phyloP scores from a whole-genome alignment of 2,888 invertebrate species.

The Mythimna vitellina region DNA sequence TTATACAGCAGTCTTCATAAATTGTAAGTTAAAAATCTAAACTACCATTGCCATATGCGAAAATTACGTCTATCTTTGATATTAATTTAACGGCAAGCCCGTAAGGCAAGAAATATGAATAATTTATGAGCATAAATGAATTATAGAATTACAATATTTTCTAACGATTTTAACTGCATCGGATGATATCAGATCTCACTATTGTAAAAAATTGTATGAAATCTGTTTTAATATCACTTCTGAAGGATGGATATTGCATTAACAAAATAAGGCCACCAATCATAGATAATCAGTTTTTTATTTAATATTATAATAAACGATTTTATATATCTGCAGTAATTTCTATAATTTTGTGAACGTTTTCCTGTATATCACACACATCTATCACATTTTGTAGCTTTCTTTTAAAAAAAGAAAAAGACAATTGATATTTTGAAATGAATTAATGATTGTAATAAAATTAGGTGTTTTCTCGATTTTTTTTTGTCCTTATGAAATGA shows the following conservation, averaged over 20 bases:
- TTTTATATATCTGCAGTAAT: slow-evolving; percentile 34
- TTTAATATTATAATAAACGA: slow-evolving; percentile 17
- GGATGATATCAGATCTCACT: slow-evolving; percentile 53
- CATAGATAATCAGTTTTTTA: slow-evolving; percentile 24
- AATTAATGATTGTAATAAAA: not conserved
- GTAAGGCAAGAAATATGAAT: slow-evolving; percentile 70
- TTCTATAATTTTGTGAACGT: slow-evolving; percentile 46
- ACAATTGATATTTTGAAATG: not conserved
- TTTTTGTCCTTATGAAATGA: slow-evolving; percentile 8
- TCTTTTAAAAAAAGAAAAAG: not conserved
- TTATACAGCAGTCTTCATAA: slow-evolving; percentile 32
- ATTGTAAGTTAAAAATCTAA: slow-evolving; percentile 15
- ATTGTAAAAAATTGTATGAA: slow-evolving; percentile 15
- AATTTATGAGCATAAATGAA: slow-evolving; percentile 62
- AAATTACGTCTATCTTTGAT: slow-evolving; percentile 59
- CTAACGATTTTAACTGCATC: slow-evolving; percentile 6
- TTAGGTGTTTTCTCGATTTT: slow-evolving; percentile 11
- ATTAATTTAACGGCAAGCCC: slow-evolving; percentile 71
- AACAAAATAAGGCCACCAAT: slow-evolving; percentile 49
- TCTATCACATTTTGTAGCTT: slow-evolving; percentile 58
- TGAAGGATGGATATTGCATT: slow-evolving; percentile 21
- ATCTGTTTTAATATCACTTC: not conserved
- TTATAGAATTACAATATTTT: slow-evolving; percentile 20
- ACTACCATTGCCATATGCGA: slow-evolving; percentile 47
- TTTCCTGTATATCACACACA: slow-evolving; percentile 51